phyloP scores from a whole-genome alignment of 2,888 invertebrate species.

The Brachyptera risi region DNA sequence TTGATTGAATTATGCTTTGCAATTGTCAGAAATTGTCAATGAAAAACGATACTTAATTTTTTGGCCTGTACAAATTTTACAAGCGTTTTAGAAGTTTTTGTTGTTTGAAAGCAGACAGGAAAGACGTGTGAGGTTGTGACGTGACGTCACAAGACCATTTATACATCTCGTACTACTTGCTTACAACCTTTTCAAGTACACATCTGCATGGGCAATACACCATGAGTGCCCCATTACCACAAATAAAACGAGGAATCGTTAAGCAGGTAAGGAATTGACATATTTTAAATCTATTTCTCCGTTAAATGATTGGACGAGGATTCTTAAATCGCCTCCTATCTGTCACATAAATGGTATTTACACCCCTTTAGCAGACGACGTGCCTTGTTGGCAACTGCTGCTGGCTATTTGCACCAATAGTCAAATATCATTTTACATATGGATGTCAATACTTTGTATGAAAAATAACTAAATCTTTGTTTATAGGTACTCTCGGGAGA shows the following conservation, averaged over 20 bases:
- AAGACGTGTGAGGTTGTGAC: conserved; percentile 15
- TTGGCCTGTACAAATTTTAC: neutral
- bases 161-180: neutral
- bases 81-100: too few species aligned
- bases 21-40: neutral
- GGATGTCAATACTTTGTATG: conserved; percentile 10
- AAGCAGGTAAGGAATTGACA: conserved; percentile 50
- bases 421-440: conserved; percentile 22
- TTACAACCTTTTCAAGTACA: conserved; percentile 31
- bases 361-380: conserved; percentile 6
- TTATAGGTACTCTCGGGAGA: conserved; percentile 92
- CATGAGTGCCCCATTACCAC: conserved; percentile 46
- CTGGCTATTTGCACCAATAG: neutral
- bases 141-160: conserved; percentile 32
- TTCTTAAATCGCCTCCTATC: neutral
- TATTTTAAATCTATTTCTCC: neutral
- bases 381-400: conserved; percentile 28
- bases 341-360: neutral
- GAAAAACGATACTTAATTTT: neutral
- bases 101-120: conserved; percentile 11
- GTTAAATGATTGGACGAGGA: neutral
- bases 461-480: conserved; percentile 23
- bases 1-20: too few species aligned
- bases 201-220: conserved; percentile 35
- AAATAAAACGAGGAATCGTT: conserved; percentile 54